These are phyloP conservation scores for Heliconius himera DNA, from an alignment of 1,140 invertebrate genomes.

Conservation along the genomic window DNA sequence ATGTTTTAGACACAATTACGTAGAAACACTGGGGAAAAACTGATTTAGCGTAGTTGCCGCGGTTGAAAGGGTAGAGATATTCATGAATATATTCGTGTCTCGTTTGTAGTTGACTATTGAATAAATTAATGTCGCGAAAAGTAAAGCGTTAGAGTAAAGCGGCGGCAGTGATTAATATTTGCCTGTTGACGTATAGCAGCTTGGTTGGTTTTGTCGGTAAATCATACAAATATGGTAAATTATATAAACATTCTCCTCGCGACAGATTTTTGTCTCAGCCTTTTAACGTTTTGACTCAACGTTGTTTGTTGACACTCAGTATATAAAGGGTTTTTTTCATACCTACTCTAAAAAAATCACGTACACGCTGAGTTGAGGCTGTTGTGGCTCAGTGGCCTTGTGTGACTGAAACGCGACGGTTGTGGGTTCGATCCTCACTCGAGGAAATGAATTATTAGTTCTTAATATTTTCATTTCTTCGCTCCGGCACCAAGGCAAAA, in stretches of 20 bases:
- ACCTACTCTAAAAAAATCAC: too few species aligned
- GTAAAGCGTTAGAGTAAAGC: background rate
- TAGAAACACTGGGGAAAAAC: background rate
- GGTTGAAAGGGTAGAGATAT: slow-evolving; percentile 1
- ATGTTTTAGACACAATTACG: background rate
- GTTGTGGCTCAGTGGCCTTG: too few species aligned
- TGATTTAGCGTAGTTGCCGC: background rate
- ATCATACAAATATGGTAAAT: background rate
- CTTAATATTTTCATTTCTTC: too few species aligned
- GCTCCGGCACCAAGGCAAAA: too few species aligned
- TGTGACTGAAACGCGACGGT: too few species aligned
- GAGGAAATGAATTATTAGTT: too few species aligned
- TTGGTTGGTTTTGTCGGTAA: background rate
- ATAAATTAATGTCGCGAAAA: slow-evolving; percentile 2
- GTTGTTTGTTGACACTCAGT: background rate
- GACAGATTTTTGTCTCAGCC: background rate
- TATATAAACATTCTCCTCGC: background rate
- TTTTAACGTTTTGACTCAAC: too few species aligned
- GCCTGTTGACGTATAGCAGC: background rate
- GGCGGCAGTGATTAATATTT: background rate
- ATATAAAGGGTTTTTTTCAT: background rate
- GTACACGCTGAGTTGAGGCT: too few species aligned
- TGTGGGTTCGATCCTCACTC: too few species aligned
- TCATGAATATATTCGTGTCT: slow-evolving; percentile 6
- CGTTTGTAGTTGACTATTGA: background rate